Base-by-base conservation (phyloP, 1,140 invertebrate genomes). In the Drosophila yakuba region DNA sequence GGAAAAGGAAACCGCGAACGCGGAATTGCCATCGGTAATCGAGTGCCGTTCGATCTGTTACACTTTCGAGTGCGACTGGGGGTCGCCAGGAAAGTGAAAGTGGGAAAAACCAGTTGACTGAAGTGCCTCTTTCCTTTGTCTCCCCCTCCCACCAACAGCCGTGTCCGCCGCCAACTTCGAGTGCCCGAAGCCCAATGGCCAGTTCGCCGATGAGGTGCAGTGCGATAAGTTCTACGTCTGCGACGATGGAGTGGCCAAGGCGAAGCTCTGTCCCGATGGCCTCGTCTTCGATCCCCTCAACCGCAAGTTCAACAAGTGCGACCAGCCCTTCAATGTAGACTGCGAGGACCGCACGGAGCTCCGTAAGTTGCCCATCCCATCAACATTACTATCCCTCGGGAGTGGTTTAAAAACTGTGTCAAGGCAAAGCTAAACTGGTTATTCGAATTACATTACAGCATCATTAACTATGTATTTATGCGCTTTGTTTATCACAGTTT, bases 161-260 rank as follows among this genome's bases (percentile, higher is more conserved):
- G 95, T 54, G 50, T 75, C 60, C 39, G 93, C 93, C 61, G 85
- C 77, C 52, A 52, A 54, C 59, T 97, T 95, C 93, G 95, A 95
- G 89, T 97, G 97, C 90, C 96, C 96, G 14, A 94, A 95, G 48
- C 95, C 95, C 78, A 95, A 96, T 77, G 96, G 96, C 6, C 95
- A 96, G 83, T 97, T 95, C 88, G 95, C 96, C 77, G 96, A 98
- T 86, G 85, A 95, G 1, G 93, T 94, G 25, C 96, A 97, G 88
- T 98, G 97, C 84, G 97, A 98, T 93, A 97, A 97, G 93, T 98
- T 94, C 93, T 97, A 96, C 92, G 94, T 96, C 36, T 98, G 97
- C 85, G 91, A 93, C 0, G 96, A 97, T 71, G 96, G 96, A 4
- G 91, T 94, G 8, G 94, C 95, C 12, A 95, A 93, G 51, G 95